Evolutionary conservation across 1,140 invertebrate genomes (phyloP), one percentile per base, ranked within the genome.

Genomic region (Steinernema feltiae): DNA sequence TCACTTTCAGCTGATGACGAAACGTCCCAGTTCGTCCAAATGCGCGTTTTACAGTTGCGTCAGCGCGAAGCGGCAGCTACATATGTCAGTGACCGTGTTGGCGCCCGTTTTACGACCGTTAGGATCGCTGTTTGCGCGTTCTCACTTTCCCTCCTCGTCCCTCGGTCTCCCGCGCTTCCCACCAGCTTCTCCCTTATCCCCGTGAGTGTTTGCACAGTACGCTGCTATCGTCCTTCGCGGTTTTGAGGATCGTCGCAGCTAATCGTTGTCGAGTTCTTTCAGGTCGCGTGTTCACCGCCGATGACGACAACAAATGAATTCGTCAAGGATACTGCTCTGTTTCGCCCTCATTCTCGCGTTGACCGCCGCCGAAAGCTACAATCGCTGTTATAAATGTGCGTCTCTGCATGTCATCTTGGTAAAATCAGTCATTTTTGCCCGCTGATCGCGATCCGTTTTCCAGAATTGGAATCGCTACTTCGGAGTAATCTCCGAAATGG

Each of bases 181-280:
- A 29, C 30, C 74, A 7, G 30, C 74, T 73, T 35, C 74, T 73
- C 48, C 74, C 31, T 30, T 53, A 30, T 21, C 70, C 1, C 1
- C 30, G n/a, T 69, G 31, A 35, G 53, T 63, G 53, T 63, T 63
- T 63, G 53, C 24, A 17, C 53, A 63, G 53, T 63, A 17, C 53
- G 53, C 2, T 46, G n/a, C n/a, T n/a, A n/a, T n/a, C n/a, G 18
- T 18, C 7, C 7, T 41, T 41, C 35, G 35, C 35, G 35, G 35
- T 41, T 41, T 41, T 18, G 7, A 41, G 7, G 35, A 41, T 18
- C 35, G 18, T 27, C 24, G 15, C 12, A 27, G 53, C 53, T 63
- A 63, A 63, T 63, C 53, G 53, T 27, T 63, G 7, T 63, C 53
- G 2, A 7, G 53, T 63, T 63, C 53, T 27, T 63, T 63, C 53